A percentile compares a stretch with the other conserved stretches of the same genome.
Conservation (phyloP, 2,113 vertebrate genomes). For the Cygnus buccinator region DNA sequence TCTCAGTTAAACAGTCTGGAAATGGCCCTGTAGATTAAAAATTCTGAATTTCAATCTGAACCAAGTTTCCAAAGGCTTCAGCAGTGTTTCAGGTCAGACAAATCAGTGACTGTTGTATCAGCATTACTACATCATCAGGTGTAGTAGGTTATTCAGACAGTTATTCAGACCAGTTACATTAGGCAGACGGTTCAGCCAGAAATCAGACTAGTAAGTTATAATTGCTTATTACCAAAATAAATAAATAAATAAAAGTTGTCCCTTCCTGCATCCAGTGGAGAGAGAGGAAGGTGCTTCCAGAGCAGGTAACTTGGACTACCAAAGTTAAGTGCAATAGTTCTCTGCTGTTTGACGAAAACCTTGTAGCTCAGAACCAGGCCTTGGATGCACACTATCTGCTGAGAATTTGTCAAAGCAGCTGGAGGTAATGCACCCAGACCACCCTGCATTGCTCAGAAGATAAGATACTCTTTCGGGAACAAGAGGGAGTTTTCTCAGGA, state of each 20-base stretch:
- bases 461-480: background rate
- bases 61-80: background rate
- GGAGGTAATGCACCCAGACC: background rate
- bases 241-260: background rate
- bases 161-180: background rate
- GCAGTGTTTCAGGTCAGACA: background rate
- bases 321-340: background rate
- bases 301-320: background rate
- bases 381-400: background rate
- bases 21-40: background rate
- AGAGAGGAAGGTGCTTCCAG: background rate
- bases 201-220: background rate
- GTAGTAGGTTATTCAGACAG: background rate
- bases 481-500: background rate
- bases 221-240: background rate
- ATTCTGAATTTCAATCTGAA: background rate
- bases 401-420: background rate
- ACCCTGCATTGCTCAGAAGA: fast-evolving
- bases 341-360: background rate
- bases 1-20: background rate
- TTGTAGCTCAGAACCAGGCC: background rate
- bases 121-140: background rate
- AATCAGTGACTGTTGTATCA: background rate
- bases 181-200: background rate
- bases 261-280: background rate